Evolutionary conservation across 2,888 invertebrate species (phyloP).

Genomic region (Incurvaria masculella): DNA sequence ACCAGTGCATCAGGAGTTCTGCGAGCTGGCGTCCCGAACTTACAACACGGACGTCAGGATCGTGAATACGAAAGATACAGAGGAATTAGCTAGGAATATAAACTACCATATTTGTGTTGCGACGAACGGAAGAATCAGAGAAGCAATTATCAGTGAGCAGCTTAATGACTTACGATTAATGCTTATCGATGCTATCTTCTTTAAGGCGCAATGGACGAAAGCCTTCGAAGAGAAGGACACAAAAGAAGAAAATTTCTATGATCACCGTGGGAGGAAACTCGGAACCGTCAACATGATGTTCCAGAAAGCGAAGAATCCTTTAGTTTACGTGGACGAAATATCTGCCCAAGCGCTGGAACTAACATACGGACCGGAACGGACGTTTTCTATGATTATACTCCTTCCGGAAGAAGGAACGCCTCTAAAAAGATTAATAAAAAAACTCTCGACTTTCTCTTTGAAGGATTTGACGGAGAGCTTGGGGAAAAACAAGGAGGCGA

Average conservation of each 20-base stretch:
- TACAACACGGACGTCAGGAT: conserved; percentile 55
- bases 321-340: conserved; percentile 49
- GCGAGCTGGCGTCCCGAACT: conserved; percentile 28
- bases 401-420: conserved; percentile 58
- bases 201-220: conserved; percentile 68
- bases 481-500: conserved; percentile 34
- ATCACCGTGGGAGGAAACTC: conserved; percentile 50
- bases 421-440: conserved; percentile 44
- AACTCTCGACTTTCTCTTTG: conserved; percentile 43
- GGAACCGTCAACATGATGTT: conserved; percentile 74
- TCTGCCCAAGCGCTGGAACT: conserved; percentile 64
- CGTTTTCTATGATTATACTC: conserved; percentile 63
- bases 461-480: conserved; percentile 49
- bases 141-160: conserved; percentile 54
- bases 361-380: conserved; percentile 61
- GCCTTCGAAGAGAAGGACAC: conserved; percentile 62
- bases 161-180: conserved; percentile 50
- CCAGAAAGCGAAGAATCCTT: conserved; percentile 57
- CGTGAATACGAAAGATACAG: conserved; percentile 53
- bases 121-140: conserved; percentile 65
- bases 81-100: conserved; percentile 52
- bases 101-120: conserved; percentile 65
- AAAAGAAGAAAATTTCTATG: conserved; percentile 52
- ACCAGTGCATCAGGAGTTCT: conserved; percentile 38
- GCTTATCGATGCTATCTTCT: conserved; percentile 64